These are phyloP conservation scores for Semicossyphus pulcher DNA, from an alignment of 2,113 vertebrate genomes.

Conservation along the genomic window DNA sequence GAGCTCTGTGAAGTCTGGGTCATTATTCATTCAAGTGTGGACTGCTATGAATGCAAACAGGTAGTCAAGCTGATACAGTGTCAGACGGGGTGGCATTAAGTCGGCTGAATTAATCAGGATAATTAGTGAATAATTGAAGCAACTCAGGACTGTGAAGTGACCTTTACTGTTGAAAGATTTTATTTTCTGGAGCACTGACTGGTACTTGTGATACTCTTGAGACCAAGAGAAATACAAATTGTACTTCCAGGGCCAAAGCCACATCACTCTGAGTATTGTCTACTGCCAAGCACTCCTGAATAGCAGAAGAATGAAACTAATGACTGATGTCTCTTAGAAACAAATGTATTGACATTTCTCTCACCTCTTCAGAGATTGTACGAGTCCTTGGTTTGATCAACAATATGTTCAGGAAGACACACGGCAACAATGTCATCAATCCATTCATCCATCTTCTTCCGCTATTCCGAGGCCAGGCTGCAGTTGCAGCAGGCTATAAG, in stretches of 20 bases:
- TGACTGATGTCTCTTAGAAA: not conserved
- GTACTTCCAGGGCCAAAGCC: not conserved
- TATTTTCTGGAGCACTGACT: not conserved
- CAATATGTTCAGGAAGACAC: not conserved
- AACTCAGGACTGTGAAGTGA: conserved; percentile 10
- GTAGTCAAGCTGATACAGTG: conserved; percentile 9
- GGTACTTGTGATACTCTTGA: not conserved
- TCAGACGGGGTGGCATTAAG: conserved; percentile 3
- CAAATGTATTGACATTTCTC: not conserved
- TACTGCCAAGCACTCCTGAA: not conserved
- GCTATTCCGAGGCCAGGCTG: too few species aligned
- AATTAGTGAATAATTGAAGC: conserved; percentile 41
- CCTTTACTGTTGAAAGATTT: conserved; percentile 40
- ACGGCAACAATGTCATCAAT: too few species aligned
- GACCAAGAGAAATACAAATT: not conserved
- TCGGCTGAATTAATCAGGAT: conserved; percentile 44
- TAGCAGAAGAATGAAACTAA: not conserved
- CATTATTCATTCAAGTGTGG: conserved; percentile 23
- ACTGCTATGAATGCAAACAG: conserved; percentile 35
- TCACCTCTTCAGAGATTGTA: not conserved
- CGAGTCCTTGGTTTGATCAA: not conserved
- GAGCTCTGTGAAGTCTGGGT: not conserved
- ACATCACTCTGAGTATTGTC: not conserved
- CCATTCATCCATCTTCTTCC: too few species aligned
- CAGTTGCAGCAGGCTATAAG: too few species aligned